Evolutionary conservation across 2,797 vertebrate species (phyloP).

Genomic region (Cetoscarus ocellatus): DNA sequence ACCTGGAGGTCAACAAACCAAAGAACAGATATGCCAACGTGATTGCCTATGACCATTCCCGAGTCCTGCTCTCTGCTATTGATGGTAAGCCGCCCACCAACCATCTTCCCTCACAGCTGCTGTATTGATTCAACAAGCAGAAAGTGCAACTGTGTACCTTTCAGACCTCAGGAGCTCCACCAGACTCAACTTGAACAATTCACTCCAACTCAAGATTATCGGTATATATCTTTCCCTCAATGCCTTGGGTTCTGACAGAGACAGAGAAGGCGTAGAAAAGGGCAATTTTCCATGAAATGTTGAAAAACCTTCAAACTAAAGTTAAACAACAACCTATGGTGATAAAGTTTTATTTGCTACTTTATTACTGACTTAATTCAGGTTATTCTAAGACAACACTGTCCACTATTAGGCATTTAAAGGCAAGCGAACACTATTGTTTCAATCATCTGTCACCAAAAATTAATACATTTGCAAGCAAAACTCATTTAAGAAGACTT

Average conservation of each 20-base stretch:
- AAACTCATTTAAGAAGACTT: no score
- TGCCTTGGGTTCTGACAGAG: slow-evolving; percentile 24
- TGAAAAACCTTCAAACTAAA: background rate
- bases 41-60: slow-evolving; percentile 98
- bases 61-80: slow-evolving; percentile 95
- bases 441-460: background rate
- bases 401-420: no score
- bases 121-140: slow-evolving; percentile 33
- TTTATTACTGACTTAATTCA: slow-evolving; percentile 4
- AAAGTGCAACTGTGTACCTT: slow-evolving; percentile 3
- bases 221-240: slow-evolving; percentile 35
- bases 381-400: background rate
- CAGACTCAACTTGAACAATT: slow-evolving; percentile 33
- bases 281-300: slow-evolving; percentile 4
- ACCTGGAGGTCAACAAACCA: slow-evolving; percentile 99
- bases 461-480: no score
- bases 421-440: background rate
- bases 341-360: slow-evolving; percentile 8
- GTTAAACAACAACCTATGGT: slow-evolving; percentile 27
- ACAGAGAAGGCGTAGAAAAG: slow-evolving; percentile 27
- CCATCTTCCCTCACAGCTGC: slow-evolving; percentile 22
- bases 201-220: slow-evolving; percentile 8
- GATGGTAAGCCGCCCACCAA: slow-evolving; percentile 87
- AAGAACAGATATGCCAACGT: slow-evolving; percentile 99
- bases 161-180: slow-evolving; percentile 25